A percentile compares a stretch with the other conserved stretches of the same genome.
Evolutionary conservation across 2,888 invertebrate species (phyloP).

Genomic region (Phlogophora meticulosa): DNA sequence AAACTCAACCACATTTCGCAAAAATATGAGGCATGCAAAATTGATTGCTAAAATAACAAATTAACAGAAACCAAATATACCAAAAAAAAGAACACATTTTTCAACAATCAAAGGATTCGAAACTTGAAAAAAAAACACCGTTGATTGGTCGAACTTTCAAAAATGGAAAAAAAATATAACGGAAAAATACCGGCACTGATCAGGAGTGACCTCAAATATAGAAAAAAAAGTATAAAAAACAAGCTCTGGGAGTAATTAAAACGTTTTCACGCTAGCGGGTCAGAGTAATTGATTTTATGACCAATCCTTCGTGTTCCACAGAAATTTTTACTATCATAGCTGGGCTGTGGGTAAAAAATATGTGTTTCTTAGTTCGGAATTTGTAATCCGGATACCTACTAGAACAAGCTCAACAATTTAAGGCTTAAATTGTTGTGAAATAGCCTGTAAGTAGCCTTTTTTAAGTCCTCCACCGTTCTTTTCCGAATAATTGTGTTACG

Average conservation of each 20-base stretch:
- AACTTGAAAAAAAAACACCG: conserved; percentile 38
- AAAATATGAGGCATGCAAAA: conserved; percentile 61
- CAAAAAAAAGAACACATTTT: conserved; percentile 43
- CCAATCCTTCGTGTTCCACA: conserved; percentile 58
- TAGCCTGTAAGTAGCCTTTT: too few relatives aligned
- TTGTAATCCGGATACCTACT: conserved; percentile 34
- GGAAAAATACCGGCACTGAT: conserved; percentile 62
- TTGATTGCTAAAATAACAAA: conserved; percentile 62
- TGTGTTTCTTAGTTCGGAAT: conserved; percentile 16
- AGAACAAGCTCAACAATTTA: neutral
- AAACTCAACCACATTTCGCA: conserved; percentile 28
- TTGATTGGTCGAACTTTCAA: conserved; percentile 57
- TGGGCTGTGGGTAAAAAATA: conserved; percentile 34
- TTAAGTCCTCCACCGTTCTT: too few relatives aligned
- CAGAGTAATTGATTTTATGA: conserved; percentile 66
- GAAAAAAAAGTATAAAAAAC: conserved; percentile 47
- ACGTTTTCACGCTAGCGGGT: conserved; percentile 63
- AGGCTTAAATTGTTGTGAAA: too few relatives aligned
- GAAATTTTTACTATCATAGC: conserved; percentile 54
- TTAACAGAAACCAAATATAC: conserved; percentile 54
- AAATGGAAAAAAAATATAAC: conserved; percentile 61
- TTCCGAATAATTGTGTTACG: too few relatives aligned
- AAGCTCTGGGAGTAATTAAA: conserved; percentile 61
- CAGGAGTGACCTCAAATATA: conserved; percentile 62
- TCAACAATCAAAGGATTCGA: conserved; percentile 36